Evolutionary conservation across 2,888 invertebrate genomes (phyloP).

Genomic region (Melieria picta): DNA sequence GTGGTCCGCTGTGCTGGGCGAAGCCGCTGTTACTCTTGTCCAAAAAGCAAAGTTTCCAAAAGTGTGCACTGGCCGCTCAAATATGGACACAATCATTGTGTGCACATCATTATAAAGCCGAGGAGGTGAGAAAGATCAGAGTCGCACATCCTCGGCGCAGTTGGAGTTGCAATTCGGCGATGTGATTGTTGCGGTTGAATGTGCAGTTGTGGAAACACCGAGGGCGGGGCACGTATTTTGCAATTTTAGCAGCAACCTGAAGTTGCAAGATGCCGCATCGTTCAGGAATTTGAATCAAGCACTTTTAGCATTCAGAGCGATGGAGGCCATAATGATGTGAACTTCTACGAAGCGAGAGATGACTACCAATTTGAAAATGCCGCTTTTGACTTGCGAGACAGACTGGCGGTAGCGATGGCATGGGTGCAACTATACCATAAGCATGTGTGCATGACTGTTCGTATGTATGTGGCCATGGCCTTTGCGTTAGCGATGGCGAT

Average conservation of each 20-base stretch:
- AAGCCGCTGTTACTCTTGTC: too few species aligned
- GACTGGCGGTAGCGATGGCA: conserved; percentile 54
- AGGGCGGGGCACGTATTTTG: conserved; percentile 64
- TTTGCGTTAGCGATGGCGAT: too few species aligned
- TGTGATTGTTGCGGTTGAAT: not conserved
- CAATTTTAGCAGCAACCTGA: conserved; percentile 57
- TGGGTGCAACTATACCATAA: not conserved
- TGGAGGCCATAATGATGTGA: conserved; percentile 63
- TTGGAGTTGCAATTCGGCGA: conserved; percentile 50
- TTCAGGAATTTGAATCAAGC: conserved; percentile 43
- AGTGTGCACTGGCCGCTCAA: conserved; percentile 37
- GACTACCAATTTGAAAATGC: conserved; percentile 59
- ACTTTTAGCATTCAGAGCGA: conserved; percentile 50
- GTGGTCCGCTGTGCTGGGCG: too few species aligned
- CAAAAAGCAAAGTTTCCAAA: conserved; percentile 29
- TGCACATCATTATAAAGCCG: conserved; percentile 52
- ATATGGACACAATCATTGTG: conserved; percentile 26
- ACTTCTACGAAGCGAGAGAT: conserved; percentile 63
- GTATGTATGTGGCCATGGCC: not conserved
- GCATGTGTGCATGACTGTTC: not conserved
- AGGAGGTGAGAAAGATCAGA: conserved; percentile 59
- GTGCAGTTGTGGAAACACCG: conserved; percentile 41
- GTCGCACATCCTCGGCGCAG: conserved; percentile 49
- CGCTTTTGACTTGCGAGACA: conserved; percentile 60
- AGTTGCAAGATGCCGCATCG: conserved; percentile 45